Base-by-base conservation (phyloP, 2,797 vertebrate species). In the Lates japonicus region DNA sequence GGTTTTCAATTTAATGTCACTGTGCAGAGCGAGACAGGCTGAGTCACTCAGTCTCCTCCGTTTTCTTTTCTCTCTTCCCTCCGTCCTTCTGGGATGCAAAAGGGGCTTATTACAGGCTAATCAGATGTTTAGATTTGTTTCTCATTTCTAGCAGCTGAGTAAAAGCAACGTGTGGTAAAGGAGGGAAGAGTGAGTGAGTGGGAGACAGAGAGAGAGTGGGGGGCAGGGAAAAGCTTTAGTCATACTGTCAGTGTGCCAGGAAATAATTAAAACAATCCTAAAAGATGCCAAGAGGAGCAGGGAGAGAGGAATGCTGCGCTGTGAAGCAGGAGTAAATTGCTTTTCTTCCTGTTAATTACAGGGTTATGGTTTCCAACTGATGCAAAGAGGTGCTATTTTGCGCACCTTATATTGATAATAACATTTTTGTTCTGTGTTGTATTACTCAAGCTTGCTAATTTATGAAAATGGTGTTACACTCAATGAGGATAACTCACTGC, bases 291-390 rank as follows among this genome's bases (percentile, higher is more conserved):
- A 89, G 88, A 91, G 89, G 78, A 92, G 64, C 49, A 73, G 70
- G 60, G 62, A 87, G 61, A 86, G 86, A 76, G 84, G 61, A 72
- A 79, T 70, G 65, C 73, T 76, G 83, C 75, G 82, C 87, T 81
- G 60, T 83, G 85, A 90, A 90, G 90, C 87, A 63, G 61, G 25
- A 90, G 93, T 88, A 95, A 95, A 95, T 96, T 94, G 94, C 95
- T 96, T 96, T 95, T 93, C 85, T 94, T 91, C 76, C 76, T 87
- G 73, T 89, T 95, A 94, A 94, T 94, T 92, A 92, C 79, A 90
- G 90, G 94, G 93, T 94, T 92, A 93, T 96, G 93, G 93, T 95
- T 96, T 95, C 96, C 95, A 95, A 95, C 96, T 93, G 95, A 96
- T 94, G 84, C 81, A 90, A 82, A 68, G 79, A 93, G 90, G 89